A percentile compares a stretch with the other conserved stretches of the same genome.
These are phyloP conservation scores for Eumacrocentrus americanus DNA, from an alignment of 2,888 invertebrate genomes.

Conservation along the genomic window DNA sequence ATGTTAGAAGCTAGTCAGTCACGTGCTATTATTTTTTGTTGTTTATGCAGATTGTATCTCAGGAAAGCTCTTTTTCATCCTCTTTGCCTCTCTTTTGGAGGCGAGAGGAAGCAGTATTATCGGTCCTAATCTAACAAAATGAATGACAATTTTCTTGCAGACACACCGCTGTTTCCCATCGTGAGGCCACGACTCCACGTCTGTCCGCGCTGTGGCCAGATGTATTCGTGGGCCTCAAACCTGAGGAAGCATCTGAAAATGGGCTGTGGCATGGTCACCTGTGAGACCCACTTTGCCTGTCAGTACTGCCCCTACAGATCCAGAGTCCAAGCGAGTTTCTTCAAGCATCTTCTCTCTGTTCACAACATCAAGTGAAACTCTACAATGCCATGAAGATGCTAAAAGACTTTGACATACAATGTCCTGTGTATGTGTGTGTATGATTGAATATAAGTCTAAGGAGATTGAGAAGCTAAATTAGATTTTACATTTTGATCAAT, in stretches of 20 bases:
- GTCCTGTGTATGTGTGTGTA: constrained; percentile 11
- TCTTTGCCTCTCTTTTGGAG: neutral
- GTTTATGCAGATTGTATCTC: neutral
- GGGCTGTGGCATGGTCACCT: constrained; percentile 60
- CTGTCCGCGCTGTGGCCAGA: constrained; percentile 60
- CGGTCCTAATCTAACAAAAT: constrained; percentile 26
- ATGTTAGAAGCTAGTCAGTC: constrained; percentile 44
- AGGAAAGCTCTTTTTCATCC: neutral
- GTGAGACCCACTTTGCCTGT: constrained; percentile 62
- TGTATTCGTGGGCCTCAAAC: constrained; percentile 61
- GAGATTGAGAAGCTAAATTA: no score
- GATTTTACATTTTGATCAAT: constrained; percentile 6
- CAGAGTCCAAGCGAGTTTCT: constrained; percentile 59
- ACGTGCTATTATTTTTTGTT: constrained; percentile 35
- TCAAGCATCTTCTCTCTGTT: constrained; percentile 58
- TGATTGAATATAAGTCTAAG: no score
- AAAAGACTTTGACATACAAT: constrained; percentile 8
- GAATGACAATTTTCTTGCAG: constrained; percentile 47
- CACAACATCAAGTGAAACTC: constrained; percentile 60
- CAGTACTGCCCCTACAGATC: constrained; percentile 61
- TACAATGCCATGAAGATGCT: no score
- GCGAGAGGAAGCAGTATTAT: constrained; percentile 13
- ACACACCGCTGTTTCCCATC: constrained; percentile 58
- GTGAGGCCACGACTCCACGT: constrained; percentile 58
- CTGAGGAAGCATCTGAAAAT: constrained; percentile 59